Evolutionary conservation across 2,888 invertebrate species (phyloP), one percentile per base, ranked within the genome.

Genomic region (Malachius bipustulatus): DNA sequence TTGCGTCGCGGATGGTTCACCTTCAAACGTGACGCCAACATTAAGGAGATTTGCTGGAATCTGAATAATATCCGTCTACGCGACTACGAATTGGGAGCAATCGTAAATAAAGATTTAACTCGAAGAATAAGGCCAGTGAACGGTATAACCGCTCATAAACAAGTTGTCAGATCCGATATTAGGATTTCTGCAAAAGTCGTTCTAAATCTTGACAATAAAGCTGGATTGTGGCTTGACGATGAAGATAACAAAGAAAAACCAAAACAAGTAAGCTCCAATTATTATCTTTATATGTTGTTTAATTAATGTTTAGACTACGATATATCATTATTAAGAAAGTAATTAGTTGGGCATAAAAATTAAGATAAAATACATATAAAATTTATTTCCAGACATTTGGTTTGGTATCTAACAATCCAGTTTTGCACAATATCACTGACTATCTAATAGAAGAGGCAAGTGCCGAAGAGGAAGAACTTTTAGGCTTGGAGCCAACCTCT

Each of bases 1-100:
- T 85, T 89, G 63, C 78, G 98, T 9, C 77, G 97, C 32, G 98
- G 96, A 26, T 98, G 97, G 97, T 93, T 96, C 19, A 97, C 97
- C 1, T 97, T 96, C 64, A 83, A 88, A 46, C 73, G 94, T 12
- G 85, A 90, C 54, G 94, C 97, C 30, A 96, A 97, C 63, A 97
- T 98, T 47, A 97, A 97, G 59, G 97, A 98, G 58, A 97, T 98
- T 47, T 98, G 97, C 64, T 98, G 96, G 96, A 91, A 89, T 58
- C 71, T 99, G 27, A 97, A 96, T 59, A 94, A 90, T 49, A 88
- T 93, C 42, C 73, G 96, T 77, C 66, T 84, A 43, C 77, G 81
- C 43, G 93, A 93, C 53, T 87, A 87, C 58, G 94, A 94, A 61
- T 66, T 94, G 47, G 90, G 90, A 11, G 90, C 93, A 4, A 91